Conservation (phyloP, 2,797 vertebrate genomes). For the Myotis planiceps region DNA sequence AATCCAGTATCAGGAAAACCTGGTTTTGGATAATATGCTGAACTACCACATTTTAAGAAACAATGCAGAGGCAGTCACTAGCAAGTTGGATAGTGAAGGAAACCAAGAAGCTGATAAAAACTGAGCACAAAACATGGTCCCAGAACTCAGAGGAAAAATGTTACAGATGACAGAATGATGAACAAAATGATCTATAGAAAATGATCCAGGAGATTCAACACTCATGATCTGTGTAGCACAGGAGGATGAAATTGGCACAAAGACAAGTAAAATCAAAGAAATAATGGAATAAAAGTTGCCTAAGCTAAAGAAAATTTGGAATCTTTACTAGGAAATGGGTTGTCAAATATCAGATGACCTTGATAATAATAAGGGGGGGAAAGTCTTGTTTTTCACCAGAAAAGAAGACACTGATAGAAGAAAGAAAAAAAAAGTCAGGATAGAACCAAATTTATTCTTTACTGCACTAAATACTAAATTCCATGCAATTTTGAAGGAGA, state of each 20-base stretch:
- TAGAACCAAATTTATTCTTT: not conserved
- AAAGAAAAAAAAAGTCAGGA: not conserved
- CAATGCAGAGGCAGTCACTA: not conserved
- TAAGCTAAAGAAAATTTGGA: not conserved
- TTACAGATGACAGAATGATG: not conserved
- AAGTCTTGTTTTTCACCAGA: not conserved
- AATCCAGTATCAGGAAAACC: not conserved
- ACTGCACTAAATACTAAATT: not conserved
- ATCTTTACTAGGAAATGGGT: not conserved
- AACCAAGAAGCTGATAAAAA: not conserved
- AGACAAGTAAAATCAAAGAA: not conserved
- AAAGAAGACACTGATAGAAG: not conserved
- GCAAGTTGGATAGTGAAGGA: not conserved
- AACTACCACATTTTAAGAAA: not conserved
- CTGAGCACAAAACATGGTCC: not conserved
- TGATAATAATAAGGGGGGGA: not conserved
- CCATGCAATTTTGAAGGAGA: not conserved
- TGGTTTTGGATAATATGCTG: constrained; percentile 26
- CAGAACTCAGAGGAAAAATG: not conserved
- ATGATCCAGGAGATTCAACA: not conserved
- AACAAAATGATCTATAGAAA: not conserved
- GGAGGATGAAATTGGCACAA: not conserved
- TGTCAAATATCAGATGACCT: not conserved
- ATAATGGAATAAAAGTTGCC: not conserved
- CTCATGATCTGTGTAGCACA: not conserved